These are phyloP conservation scores for Aphelinus atriplicis DNA, from an alignment of 1,140 invertebrate genomes.

Conservation along the genomic window DNA sequence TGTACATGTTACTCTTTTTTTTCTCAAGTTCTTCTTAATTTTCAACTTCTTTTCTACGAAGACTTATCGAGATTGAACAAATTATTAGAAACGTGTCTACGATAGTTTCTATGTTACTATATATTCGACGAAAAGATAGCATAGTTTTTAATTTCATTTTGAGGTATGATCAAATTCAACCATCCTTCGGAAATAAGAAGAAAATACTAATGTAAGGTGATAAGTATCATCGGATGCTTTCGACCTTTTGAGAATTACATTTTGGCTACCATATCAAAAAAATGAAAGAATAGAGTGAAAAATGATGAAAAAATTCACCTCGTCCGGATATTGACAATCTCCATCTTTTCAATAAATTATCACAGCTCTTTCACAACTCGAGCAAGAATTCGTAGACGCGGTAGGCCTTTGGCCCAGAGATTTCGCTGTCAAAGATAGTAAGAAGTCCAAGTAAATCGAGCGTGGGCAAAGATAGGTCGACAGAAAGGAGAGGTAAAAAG, in stretches of 20 bases:
- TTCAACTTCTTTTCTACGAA: neutral
- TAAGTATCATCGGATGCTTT: no score
- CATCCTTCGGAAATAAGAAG: no score
- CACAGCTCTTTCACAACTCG: neutral
- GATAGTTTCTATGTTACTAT: no score
- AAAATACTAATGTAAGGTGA: no score
- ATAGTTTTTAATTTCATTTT: no score
- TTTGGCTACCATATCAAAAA: no score
- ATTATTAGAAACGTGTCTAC: no score
- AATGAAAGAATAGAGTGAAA: no score
- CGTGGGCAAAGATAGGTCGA: neutral
- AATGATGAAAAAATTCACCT: neutral
- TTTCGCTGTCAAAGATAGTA: slow-evolving; percentile 17
- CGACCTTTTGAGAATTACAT: no score
- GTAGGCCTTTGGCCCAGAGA: neutral
- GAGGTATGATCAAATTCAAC: no score
- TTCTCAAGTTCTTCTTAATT: neutral
- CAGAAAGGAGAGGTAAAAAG: slow-evolving; percentile 17
- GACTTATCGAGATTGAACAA: neutral
- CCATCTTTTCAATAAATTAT: slow-evolving; percentile 1
- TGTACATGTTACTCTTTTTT: neutral
- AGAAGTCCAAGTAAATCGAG: neutral
- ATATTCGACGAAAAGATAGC: no score
- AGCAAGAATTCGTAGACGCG: neutral
- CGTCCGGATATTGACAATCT: slow-evolving; percentile 6